These are phyloP conservation scores for Leptothorax acervorum DNA, from an alignment of 2,888 invertebrate species.

Conservation along the genomic window DNA sequence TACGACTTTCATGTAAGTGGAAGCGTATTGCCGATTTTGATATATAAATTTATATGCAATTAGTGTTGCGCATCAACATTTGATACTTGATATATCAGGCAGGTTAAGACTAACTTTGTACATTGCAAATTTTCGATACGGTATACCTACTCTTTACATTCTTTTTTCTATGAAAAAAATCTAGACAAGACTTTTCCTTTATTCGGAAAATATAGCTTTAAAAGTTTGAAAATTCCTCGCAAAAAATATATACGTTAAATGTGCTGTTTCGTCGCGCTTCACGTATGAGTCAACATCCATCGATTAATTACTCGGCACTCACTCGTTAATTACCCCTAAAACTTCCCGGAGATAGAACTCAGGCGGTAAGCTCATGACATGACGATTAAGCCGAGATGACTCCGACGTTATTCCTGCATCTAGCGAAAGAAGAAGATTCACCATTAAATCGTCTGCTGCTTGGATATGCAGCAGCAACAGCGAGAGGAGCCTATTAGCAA, in stretches of 20 bases:
- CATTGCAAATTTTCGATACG: not conserved
- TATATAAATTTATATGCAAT: slow-evolving; percentile 9
- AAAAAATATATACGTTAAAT: not conserved
- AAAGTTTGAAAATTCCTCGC: not conserved
- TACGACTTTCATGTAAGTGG: slow-evolving; percentile 1
- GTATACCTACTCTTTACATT: not conserved
- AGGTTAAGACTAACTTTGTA: not conserved
- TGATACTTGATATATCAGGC: not conserved
- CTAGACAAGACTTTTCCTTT: not conserved
- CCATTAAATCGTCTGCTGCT: slow-evolving; percentile 23
- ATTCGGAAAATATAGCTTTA: not conserved
- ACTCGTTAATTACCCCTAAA: slow-evolving; percentile 78
- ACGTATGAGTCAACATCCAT: slow-evolving; percentile 62
- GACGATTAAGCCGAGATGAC: slow-evolving; percentile 60
- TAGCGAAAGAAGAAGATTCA: slow-evolving; percentile 31
- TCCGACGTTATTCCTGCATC: slow-evolving; percentile 39
- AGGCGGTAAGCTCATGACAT: slow-evolving; percentile 38
- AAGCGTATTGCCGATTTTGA: not conserved
- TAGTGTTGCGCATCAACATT: not conserved
- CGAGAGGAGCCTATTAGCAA: slow-evolving; percentile 24
- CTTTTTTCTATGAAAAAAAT: not conserved
- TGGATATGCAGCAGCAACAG: slow-evolving; percentile 4
- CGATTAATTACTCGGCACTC: slow-evolving; percentile 78
- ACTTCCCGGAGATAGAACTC: slow-evolving; percentile 55
- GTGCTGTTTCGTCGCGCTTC: not conserved